Conservation (phyloP, 2,113 vertebrate species). For the Theristicus caerulescens region DNA sequence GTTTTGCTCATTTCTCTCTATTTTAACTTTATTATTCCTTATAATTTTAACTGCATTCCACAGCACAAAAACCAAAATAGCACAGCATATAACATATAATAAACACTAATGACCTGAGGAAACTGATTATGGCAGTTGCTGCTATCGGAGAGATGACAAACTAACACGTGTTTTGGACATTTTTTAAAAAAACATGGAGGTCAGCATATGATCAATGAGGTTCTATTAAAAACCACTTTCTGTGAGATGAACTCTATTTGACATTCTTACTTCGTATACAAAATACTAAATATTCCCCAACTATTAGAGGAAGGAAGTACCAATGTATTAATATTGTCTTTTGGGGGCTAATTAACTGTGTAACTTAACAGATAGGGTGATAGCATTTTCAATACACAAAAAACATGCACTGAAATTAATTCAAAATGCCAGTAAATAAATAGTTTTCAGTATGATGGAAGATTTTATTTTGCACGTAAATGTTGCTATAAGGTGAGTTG, state of each 20-base stretch:
- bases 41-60: not conserved
- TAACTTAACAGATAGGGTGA: not conserved
- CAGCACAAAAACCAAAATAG: not conserved
- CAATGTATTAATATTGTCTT: not conserved
- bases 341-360: not conserved
- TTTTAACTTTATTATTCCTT: not conserved
- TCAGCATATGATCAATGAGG: not conserved
- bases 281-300: not conserved
- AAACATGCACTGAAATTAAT: not conserved
- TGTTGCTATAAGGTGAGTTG: not conserved
- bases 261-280: not conserved
- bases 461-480: not conserved
- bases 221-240: not conserved
- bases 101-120: not conserved
- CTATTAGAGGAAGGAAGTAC: not conserved
- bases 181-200: not conserved
- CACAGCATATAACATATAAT: not conserved
- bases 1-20: not conserved
- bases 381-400: rapidly evolving
- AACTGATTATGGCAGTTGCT: not conserved
- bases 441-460: not conserved
- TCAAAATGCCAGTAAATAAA: not conserved
- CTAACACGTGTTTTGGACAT: too few species aligned
- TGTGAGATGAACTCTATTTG: not conserved
- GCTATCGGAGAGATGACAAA: not conserved